Evolutionary conservation across 2,113 vertebrate species (phyloP), one percentile per base, ranked within the genome.

Genomic region (Mola mola): DNA sequence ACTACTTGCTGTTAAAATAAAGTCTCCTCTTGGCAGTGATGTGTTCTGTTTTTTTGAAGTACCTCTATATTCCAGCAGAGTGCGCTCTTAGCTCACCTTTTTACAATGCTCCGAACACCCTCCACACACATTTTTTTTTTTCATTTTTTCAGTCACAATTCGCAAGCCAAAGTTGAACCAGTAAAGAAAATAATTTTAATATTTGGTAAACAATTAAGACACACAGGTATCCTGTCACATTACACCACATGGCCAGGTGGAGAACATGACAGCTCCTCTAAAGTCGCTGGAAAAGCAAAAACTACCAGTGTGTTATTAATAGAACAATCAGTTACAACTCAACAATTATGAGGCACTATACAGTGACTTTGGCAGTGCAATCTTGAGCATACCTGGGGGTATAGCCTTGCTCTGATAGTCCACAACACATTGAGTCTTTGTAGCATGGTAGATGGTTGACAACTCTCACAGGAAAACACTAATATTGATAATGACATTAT

Each of bases 131-230:
- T n/a, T n/a, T 4, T 12, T 16, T n/a, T 28, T 28, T 15, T 13
- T 12, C 11, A 15, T 9, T 4, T 2, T 34, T 34, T 34, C 15
- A 34, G 1, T 34, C 33, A 66, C 12, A 5, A 42, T 15, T 26
- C 0, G 13, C 34, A 59, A 50, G 19, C 44, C 50, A 31, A 41
- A 29, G 24, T 62, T 59, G 46, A 87, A 84, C 71, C 41, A 64
- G 79, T 82, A 73, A 80, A 78, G 72, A 80, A 83, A 81, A 79
- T 81, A 67, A 68, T 79, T 88, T 87, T 89, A 89, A 87, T 89
- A 72, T 82, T 74, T 62, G 56, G 75, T 24, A 52, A 57, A 75
- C 43, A 50, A 83, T 57, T 70, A 24, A 29, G 57, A 82, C 66
- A 79, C 72, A 79, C 50, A 75, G 70, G 49, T 66, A 37, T 43